These are phyloP conservation scores for Ophraella communa DNA, from an alignment of 2,888 invertebrate genomes.

Conservation along the genomic window DNA sequence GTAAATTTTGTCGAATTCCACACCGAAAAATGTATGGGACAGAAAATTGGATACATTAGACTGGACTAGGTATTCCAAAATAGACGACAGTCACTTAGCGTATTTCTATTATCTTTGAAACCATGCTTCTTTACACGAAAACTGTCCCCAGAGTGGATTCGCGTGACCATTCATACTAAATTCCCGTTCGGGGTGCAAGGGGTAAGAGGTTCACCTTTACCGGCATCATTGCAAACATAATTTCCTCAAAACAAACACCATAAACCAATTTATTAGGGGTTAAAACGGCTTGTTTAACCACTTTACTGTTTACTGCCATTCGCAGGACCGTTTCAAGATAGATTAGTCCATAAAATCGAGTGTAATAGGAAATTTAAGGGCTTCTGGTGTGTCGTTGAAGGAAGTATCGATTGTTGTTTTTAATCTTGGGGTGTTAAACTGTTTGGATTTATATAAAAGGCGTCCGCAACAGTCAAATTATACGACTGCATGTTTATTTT, in stretches of 20 bases:
- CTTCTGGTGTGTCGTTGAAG: not conserved
- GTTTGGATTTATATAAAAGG: no score
- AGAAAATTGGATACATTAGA: no score
- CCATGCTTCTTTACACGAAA: not conserved
- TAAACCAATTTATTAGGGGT: constrained; percentile 24
- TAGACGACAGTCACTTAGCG: not conserved
- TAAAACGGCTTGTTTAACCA: constrained; percentile 3
- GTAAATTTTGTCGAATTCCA: no score
- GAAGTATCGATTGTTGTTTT: not conserved
- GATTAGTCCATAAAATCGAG: constrained; percentile 1
- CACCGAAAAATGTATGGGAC: no score
- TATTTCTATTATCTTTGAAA: not conserved
- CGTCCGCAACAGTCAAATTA: no score
- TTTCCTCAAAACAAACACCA: constrained; percentile 36
- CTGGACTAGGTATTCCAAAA: not conserved
- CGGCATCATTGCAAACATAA: constrained; percentile 40
- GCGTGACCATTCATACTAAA: constrained; percentile 41
- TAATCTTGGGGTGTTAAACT: no score
- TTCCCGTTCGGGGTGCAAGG: constrained; percentile 31
- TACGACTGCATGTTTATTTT: no score
- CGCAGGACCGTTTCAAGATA: not conserved
- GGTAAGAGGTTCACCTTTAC: constrained; percentile 26
- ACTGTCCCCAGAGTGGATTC: not conserved
- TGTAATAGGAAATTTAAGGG: not conserved
- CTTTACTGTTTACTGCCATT: no score